Conservation (phyloP, 2,797 vertebrate genomes). For the Sebastes alutus region DNA sequence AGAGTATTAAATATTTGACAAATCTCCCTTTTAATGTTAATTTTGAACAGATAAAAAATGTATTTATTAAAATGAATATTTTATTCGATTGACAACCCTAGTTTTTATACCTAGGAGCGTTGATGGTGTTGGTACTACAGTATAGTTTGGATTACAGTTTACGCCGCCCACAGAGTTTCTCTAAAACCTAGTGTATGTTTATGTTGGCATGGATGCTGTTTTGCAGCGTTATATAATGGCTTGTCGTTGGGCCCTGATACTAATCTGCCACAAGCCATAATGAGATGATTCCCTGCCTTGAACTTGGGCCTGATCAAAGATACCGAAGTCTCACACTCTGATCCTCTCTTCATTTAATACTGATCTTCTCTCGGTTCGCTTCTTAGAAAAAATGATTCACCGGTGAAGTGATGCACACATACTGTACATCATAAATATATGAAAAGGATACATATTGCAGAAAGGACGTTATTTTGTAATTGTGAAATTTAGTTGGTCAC, state of each 20-base stretch:
- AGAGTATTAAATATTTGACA: no score
- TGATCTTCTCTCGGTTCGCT: slow-evolving; percentile 29
- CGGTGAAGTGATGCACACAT: neutral
- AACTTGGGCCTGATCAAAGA: slow-evolving; percentile 75
- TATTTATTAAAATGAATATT: no score
- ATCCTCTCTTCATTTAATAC: slow-evolving; percentile 57
- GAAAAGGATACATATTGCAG: slow-evolving; percentile 5
- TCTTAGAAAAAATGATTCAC: slow-evolving; percentile 33
- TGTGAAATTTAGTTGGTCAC: neutral
- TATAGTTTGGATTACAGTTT: neutral
- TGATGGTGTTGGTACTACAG: neutral
- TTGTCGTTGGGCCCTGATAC: slow-evolving; percentile 58
- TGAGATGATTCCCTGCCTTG: slow-evolving; percentile 78
- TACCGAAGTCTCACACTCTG: slow-evolving; percentile 59
- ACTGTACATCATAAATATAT: neutral
- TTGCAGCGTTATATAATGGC: slow-evolving; percentile 77
- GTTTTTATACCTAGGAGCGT: neutral
- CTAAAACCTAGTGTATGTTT: slow-evolving; percentile 68
- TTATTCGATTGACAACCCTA: no score
- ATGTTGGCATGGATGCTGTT: slow-evolving; percentile 66
- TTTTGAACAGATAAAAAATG: no score
- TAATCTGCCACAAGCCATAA: slow-evolving; percentile 80
- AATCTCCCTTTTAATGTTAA: no score
- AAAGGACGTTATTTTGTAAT: neutral
- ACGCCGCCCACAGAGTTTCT: slow-evolving; percentile 1